Base-by-base conservation (phyloP, 2,797 vertebrate genomes). In the Sebastolobus alascanus region DNA sequence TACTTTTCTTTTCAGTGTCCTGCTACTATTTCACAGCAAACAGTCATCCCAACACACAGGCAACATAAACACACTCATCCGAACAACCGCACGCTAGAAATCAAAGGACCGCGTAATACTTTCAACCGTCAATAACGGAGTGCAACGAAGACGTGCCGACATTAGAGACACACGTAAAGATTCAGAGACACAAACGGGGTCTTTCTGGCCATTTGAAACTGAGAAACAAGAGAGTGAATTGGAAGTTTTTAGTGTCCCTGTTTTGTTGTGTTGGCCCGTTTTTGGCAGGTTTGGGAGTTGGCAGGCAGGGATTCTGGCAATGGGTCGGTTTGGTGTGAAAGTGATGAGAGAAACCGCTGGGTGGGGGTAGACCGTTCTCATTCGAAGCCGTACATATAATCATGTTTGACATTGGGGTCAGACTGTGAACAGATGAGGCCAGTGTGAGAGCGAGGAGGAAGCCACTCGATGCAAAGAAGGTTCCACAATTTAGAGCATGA, bases 221-320 rank as follows among this genome's bases (percentile, higher is more conserved):
- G 33, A 60, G 14, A 25, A 29, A 46, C 10, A n/a, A 8, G 22
- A 27, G 25, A n/a, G 25, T 35, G 61, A 67, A 33, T 20, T 73
- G 31, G 12, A 68, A 80, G 68, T 54, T 60, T 35, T n/a, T 54
- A 64, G 35, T 66, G 38, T 66, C 31, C 61, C 8, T 70, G 18
- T 79, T 68, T 46, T 58, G 7, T 74, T 54, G 25, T 22, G 76
- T 81, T 59, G 25, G 35, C 54, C 63, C 6, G 2, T 43, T 54
- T 69, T 69, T 83, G 73, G 78, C 54, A 61, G 22, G 70, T 43
- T 63, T 73, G 55, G 12, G 52, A 67, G 13, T 72, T 80, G 29
- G 73, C 83, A 82, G 75, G 70, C 77, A 75, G 73, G 52, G 61
- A 58, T 80, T 80, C 61, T 68, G 63, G 43, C 59, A 67, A 68